Base-by-base conservation (phyloP, 2,113 vertebrate genomes). In the Plecotus auritus region DNA sequence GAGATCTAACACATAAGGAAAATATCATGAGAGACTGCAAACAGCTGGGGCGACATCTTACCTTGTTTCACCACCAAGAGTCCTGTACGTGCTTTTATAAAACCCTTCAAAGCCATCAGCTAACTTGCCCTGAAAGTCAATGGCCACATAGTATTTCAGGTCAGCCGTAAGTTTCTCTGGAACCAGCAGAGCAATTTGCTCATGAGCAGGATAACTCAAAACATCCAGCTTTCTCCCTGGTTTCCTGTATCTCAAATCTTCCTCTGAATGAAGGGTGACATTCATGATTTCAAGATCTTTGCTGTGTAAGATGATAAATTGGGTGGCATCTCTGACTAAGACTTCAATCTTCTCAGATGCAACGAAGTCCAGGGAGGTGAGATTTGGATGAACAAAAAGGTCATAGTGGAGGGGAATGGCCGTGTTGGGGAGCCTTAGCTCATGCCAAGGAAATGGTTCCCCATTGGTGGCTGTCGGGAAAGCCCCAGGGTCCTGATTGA, bases 111-210 rank as follows among this genome's bases (percentile, higher is more conserved):
- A 97, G 16, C 85, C 95, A 78, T 96, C 85, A 8, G 93, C 88
- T 73, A 97, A 78, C 20, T 88, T 95, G 83, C 82, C 96, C 61
- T 95, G 85, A 77, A 97, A 97, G 23, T 97, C 67, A 66, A 96
- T 83, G n/a, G 81, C 26, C 72, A 96, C 35, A 5, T 51, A 56
- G 37, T 96, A 97, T 73, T 51, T 94, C 56, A 85, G 47, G 54
- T 59, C 35, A 84, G 88, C 42, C 6, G 0, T 66, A 32, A 96
- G 88, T 77, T 45, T 88, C 40, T 97, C 91, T 66, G 90, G 78
- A 85, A 74, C 80, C 59, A 96, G 35, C 8, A 98, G 47, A 37
- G 95, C 96, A 90, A 97, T 93, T 95, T 98, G 96, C 73, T 98
- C 49, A 83, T 96, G 95, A 84, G 88, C 30, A 47, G 61, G 59